Percentiles rank a stretch among this genome's conserved stretches.
phyloP scores from a whole-genome alignment of 2,888 invertebrate genomes.

The Iphiclides podalirius region DNA sequence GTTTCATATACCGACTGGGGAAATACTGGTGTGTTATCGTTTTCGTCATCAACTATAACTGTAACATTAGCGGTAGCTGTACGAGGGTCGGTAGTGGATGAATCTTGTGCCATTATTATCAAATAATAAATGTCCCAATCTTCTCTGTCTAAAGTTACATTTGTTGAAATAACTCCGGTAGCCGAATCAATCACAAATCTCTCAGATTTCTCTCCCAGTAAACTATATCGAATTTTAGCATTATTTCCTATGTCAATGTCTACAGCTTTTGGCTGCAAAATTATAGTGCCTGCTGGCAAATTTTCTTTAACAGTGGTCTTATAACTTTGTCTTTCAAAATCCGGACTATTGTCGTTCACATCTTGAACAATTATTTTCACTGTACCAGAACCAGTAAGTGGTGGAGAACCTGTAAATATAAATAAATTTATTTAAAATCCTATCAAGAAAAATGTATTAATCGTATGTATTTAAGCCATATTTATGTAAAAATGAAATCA shows the following conservation, averaged over 20 bases:
- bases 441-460: not conserved
- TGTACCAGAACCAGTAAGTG: conserved; percentile 94
- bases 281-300: conserved; percentile 86
- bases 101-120: conserved; percentile 93
- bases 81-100: conserved; percentile 89
- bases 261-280: conserved; percentile 87
- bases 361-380: conserved; percentile 95
- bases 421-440: not conserved
- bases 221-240: conserved; percentile 91
- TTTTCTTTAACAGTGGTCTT: conserved; percentile 91
- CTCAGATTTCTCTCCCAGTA: conserved; percentile 90
- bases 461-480: not conserved
- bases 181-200: conserved; percentile 89
- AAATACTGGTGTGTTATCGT: conserved; percentile 92
- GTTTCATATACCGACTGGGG: conserved; percentile 87
- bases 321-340: conserved; percentile 91
- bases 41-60: conserved; percentile 88
- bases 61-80: conserved; percentile 92
- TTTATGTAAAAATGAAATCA: not conserved
- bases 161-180: conserved; percentile 89
- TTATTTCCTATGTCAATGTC: conserved; percentile 93
- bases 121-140: conserved; percentile 87
- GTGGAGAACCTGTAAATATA: conserved; percentile 87
- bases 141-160: conserved; percentile 88
- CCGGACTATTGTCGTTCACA: conserved; percentile 95